Percentiles rank a stretch among this genome's conserved stretches.
Evolutionary conservation across 2,888 invertebrate species (phyloP).

Genomic region (Augochlorella aurata): DNA sequence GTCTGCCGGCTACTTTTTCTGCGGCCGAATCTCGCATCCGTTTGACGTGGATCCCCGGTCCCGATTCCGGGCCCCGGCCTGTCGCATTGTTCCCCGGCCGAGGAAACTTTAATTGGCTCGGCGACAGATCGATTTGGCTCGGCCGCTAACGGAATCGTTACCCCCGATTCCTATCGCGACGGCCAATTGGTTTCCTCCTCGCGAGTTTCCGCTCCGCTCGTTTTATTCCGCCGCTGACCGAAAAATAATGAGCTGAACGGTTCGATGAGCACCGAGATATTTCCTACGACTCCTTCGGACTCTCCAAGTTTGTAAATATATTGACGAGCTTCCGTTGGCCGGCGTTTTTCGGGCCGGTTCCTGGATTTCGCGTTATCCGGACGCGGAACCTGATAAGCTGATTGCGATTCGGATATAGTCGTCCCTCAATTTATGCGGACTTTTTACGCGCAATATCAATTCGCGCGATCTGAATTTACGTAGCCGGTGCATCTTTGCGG

Average conservation of each 20-base stretch:
- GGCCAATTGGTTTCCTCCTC: slow-evolving; percentile 27
- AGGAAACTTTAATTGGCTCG: slow-evolving; percentile 59
- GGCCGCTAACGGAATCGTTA: slow-evolving; percentile 53
- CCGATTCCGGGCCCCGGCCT: neutral
- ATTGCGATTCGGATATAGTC: no score
- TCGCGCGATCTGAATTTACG: no score
- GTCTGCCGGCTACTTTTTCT: slow-evolving; percentile 39
- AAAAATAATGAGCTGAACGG: slow-evolving; percentile 14
- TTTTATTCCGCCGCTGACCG: slow-evolving; percentile 1
- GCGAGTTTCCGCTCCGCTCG: neutral
- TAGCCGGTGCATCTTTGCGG: no score
- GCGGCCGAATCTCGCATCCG: slow-evolving; percentile 25
- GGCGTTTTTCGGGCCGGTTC: no score
- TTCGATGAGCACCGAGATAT: slow-evolving; percentile 1
- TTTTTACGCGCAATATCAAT: no score
- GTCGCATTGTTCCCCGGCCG: slow-evolving; percentile 49
- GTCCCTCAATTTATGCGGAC: no score
- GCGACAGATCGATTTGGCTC: slow-evolving; percentile 50
- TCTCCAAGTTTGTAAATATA: neutral
- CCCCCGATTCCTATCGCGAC: slow-evolving; percentile 40
- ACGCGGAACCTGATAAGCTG: no score
- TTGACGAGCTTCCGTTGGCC: neutral
- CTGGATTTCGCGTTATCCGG: no score
- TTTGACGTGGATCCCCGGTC: slow-evolving; percentile 17
- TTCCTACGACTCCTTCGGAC: neutral